Percentiles rank a stretch among this genome's conserved stretches.
Evolutionary conservation across 1,140 invertebrate genomes (phyloP).

Genomic region (Cotesia typhae): DNA sequence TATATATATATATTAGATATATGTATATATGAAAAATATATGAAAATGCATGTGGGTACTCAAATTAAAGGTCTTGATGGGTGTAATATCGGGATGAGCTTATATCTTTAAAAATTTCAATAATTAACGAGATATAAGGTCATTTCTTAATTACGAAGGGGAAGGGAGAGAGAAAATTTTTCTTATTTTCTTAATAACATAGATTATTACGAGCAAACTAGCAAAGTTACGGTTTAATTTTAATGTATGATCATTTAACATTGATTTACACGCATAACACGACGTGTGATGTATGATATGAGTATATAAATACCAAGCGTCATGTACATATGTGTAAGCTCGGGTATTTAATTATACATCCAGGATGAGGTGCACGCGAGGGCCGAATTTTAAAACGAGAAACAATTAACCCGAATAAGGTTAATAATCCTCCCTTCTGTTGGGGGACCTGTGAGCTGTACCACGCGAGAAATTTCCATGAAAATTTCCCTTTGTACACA

Average conservation of each 20-base stretch:
- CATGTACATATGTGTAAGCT: slow-evolving; percentile 19
- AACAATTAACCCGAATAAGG: slow-evolving; percentile 26
- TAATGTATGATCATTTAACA: slow-evolving; percentile 23
- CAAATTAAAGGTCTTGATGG: too few species aligned
- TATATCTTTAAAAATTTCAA: too few species aligned
- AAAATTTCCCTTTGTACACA: slow-evolving; percentile 15
- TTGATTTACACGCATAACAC: neutral
- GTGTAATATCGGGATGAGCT: too few species aligned
- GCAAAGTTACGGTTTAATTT: neutral
- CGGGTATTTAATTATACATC: slow-evolving; percentile 30
- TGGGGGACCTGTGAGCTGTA: slow-evolving; percentile 10
- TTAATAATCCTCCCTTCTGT: slow-evolving; percentile 24
- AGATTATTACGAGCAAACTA: neutral
- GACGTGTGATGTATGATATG: neutral
- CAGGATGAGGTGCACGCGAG: slow-evolving; percentile 27
- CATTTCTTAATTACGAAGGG: too few species aligned
- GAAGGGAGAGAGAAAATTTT: too few species aligned
- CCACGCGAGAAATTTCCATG: slow-evolving; percentile 31
- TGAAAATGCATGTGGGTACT: too few species aligned
- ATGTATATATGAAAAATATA: too few species aligned
- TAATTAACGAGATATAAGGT: too few species aligned
- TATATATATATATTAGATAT: too few species aligned
- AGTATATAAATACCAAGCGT: slow-evolving; percentile 10
- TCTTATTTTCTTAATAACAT: too few species aligned
- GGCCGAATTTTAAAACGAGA: slow-evolving; percentile 21